Percentiles rank a stretch among this genome's conserved stretches.
Evolutionary conservation across 2,797 vertebrate species (phyloP).

Genomic region (Myiothlypis chrysogaster): DNA sequence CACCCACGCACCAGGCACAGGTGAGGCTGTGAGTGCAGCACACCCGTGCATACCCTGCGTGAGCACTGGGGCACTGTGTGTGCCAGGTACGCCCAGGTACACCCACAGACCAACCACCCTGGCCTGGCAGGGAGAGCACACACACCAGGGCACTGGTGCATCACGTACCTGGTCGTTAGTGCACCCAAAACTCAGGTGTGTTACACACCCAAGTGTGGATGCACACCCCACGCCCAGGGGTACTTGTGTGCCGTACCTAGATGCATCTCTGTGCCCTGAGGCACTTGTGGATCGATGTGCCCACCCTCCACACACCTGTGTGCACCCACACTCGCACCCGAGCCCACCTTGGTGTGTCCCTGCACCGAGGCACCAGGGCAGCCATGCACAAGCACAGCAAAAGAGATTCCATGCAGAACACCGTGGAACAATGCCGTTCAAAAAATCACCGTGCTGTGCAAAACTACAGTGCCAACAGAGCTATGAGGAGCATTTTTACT

Average conservation of each 20-base stretch:
- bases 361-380: background rate
- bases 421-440: too few species aligned
- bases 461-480: too few species aligned
- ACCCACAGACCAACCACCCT: accelerated
- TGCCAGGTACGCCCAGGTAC: accelerated
- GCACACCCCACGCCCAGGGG: background rate
- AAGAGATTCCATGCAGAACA: too few species aligned
- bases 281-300: accelerated
- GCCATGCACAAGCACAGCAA: background rate
- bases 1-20: accelerated
- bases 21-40: accelerated
- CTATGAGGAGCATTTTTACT: too few species aligned
- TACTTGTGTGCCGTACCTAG: background rate
- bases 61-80: accelerated
- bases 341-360: background rate
- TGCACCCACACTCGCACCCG: background rate
- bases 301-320: too few species aligned
- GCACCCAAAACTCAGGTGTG: too few species aligned
- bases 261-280: background rate
- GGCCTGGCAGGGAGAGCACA: background rate
- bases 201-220: background rate
- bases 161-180: too few species aligned
- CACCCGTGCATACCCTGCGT: accelerated
- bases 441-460: too few species aligned
- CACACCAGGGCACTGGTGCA: accelerated